phyloP scores from a whole-genome alignment of 2,888 invertebrate species.

The Galerucella nymphaeae region DNA sequence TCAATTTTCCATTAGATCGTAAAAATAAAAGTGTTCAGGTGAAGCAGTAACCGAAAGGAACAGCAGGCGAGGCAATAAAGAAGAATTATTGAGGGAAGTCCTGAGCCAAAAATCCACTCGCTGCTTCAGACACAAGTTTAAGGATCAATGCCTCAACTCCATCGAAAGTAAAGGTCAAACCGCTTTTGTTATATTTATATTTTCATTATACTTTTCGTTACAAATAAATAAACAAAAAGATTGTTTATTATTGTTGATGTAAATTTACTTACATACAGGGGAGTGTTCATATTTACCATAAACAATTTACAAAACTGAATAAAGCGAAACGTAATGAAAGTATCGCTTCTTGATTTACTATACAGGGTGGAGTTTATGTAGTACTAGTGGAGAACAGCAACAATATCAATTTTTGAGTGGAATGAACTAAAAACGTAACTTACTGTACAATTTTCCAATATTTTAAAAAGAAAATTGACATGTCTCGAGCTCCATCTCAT shows the following conservation, averaged over 20 bases:
- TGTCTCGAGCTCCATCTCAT: conserved; percentile 2
- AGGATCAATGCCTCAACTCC: conserved; percentile 64
- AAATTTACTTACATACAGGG: background rate
- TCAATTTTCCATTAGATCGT: conserved; percentile 6
- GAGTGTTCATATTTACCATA: no score
- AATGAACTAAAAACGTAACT: no score
- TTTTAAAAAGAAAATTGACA: conserved; percentile 4
- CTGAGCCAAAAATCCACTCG: conserved; percentile 65
- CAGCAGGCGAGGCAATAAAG: conserved; percentile 63
- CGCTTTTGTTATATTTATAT: background rate
- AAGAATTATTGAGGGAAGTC: conserved; percentile 66
- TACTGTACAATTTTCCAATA: background rate
- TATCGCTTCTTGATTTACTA: no score
- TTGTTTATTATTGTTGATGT: background rate
- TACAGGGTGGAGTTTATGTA: no score
- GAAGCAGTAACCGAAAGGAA: conserved; percentile 48
- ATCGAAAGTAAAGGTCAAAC: conserved; percentile 18
- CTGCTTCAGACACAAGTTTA: conserved; percentile 65
- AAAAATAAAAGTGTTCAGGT: conserved; percentile 43
- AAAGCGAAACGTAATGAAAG: no score
- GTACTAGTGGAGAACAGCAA: no score
- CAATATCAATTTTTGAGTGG: no score
- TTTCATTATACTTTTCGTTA: no score
- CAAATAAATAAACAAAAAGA: background rate
- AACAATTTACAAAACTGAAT: no score